Percentiles rank a stretch among this genome's conserved stretches.
phyloP scores from a whole-genome alignment of 1,140 invertebrate species.

The Brachionus sp. region DNA sequence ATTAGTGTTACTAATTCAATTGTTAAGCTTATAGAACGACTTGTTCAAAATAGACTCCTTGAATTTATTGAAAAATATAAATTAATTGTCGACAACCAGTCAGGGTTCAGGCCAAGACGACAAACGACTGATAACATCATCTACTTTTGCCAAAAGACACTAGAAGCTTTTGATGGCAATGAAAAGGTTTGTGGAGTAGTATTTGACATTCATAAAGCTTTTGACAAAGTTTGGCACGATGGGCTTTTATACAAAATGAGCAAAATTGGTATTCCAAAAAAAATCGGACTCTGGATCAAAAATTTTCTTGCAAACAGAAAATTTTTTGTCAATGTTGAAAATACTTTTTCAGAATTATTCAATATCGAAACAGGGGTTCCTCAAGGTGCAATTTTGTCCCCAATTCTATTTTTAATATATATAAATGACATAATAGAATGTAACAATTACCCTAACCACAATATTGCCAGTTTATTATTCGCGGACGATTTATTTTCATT shows the following conservation, averaged over 20 bases:
- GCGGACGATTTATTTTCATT: slow-evolving; percentile 10
- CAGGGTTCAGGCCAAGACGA: too few species aligned
- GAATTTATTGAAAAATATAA: too few species aligned
- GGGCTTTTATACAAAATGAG: neutral
- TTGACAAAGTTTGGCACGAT: neutral
- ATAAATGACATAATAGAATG: slow-evolving; percentile 3
- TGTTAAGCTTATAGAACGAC: too few species aligned
- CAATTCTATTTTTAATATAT: neutral
- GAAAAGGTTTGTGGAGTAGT: too few species aligned
- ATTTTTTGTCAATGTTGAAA: neutral
- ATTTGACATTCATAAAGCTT: too few species aligned
- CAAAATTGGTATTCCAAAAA: neutral
- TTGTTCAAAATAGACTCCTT: too few species aligned
- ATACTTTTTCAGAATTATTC: neutral
- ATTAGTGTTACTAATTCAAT: slow-evolving; percentile 1
- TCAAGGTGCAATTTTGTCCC: slow-evolving; percentile 53
- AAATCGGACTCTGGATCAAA: neutral
- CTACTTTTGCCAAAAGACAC: too few species aligned
- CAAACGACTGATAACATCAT: too few species aligned
- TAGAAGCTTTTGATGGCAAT: too few species aligned
- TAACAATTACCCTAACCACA: neutral
- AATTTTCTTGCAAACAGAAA: neutral
- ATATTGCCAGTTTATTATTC: neutral
- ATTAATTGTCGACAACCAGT: too few species aligned
- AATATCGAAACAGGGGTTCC: neutral